A percentile compares a stretch with the other conserved stretches of the same genome.
Conservation (phyloP, 2,113 vertebrate species). For the Lethenteron camtschaticum region DNA sequence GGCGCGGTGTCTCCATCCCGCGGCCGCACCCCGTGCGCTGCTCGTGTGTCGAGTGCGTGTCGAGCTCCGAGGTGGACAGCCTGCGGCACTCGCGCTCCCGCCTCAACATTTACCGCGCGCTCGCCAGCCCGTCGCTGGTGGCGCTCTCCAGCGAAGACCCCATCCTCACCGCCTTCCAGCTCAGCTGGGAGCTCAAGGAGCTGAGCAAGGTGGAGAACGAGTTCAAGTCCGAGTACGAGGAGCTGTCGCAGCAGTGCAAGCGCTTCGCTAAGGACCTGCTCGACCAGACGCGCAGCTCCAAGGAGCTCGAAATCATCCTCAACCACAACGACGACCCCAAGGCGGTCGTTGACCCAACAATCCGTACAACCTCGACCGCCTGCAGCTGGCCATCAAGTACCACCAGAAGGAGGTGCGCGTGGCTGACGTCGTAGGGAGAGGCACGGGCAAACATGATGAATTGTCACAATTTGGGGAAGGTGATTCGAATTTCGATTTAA, state of each 20-base stretch:
- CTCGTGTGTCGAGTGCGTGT: constrained; percentile 65
- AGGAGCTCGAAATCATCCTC: constrained; percentile 75
- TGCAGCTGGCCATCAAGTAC: constrained; percentile 93
- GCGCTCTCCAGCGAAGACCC: constrained; percentile 87
- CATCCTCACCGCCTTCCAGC: constrained; percentile 77
- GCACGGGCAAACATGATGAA: too few relatives aligned
- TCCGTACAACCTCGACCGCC: constrained; percentile 56
- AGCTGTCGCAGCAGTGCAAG: constrained; percentile 59
- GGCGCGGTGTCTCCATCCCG: constrained; percentile 75
- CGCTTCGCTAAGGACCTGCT: constrained; percentile 82
- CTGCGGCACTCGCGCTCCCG: constrained; percentile 75
- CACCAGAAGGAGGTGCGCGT: constrained; percentile 65
- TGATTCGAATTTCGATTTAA: too few relatives aligned
- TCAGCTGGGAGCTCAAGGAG: constrained; percentile 88
- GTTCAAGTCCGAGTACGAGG: constrained; percentile 84
- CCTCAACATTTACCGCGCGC: constrained; percentile 79
- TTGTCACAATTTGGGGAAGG: too few relatives aligned
- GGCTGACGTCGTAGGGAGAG: too few relatives aligned
- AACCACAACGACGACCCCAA: constrained; percentile 72
- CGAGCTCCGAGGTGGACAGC: constrained; percentile 70
- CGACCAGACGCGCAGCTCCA: constrained; percentile 87
- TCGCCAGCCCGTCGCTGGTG: constrained; percentile 66
- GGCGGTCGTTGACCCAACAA: constrained; percentile 44
- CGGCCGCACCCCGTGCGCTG: constrained; percentile 78
- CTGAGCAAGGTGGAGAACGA: constrained; percentile 89